Conservation (phyloP, 1,140 invertebrate species). For the Acromyrmex echinatior region DNA sequence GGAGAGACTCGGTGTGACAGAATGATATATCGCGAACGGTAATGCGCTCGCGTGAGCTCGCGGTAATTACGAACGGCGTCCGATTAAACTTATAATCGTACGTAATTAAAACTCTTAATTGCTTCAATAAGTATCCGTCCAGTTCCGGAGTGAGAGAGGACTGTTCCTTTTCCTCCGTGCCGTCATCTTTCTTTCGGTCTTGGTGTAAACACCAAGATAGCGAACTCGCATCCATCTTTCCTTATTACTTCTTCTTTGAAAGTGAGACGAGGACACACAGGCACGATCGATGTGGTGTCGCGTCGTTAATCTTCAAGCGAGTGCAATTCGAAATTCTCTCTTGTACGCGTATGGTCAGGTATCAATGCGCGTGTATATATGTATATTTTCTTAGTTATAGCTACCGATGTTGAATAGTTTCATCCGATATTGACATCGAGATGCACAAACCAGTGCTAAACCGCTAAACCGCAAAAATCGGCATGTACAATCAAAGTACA, state of each 20-base stretch:
- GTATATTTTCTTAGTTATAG: neutral
- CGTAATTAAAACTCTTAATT: conserved; percentile 64
- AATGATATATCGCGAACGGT: conserved; percentile 53
- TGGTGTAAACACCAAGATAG: conserved; percentile 63
- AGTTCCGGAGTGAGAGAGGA: neutral
- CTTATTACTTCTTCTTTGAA: conserved; percentile 64
- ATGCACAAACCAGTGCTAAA: conserved; percentile 38
- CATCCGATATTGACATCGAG: conserved; percentile 58
- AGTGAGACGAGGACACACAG: conserved; percentile 37
- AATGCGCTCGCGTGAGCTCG: conserved; percentile 15
- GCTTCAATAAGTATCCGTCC: conserved; percentile 34
- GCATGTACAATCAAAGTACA: neutral
- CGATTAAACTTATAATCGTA: conserved; percentile 59
- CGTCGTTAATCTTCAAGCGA: conserved; percentile 66
- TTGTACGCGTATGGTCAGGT: conserved; percentile 30
- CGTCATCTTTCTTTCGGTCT: neutral
- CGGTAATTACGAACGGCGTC: conserved; percentile 49
- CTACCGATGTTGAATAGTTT: conserved; percentile 23
- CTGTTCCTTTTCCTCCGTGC: neutral
- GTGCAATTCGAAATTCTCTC: conserved; percentile 3
- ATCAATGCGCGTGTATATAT: conserved; percentile 5
- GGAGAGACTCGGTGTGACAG: conserved; percentile 5
- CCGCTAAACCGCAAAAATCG: neutral
- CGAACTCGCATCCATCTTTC: conserved; percentile 39
- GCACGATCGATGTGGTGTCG: conserved; percentile 53